Evolutionary conservation across 64 coral and sea anemone species (phyloP), one percentile per base, ranked within the genome.

Genomic region (Montipora sp.): DNA sequence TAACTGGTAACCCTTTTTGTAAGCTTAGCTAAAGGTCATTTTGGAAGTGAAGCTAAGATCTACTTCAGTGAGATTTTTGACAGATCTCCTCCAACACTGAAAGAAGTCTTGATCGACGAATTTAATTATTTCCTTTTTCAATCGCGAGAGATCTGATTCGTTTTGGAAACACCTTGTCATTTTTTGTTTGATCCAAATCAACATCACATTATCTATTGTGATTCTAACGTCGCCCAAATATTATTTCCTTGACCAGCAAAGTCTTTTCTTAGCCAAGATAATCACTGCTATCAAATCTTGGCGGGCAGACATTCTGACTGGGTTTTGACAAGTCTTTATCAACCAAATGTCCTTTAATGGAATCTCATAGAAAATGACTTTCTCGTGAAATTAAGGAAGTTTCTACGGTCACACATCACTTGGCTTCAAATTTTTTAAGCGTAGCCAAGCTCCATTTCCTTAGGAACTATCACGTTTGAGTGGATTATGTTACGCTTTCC

Each of bases 341-440:
- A 69, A 71, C 9, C 4, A 16, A 67, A 47, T 47, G 45, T 51
- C 82, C 82, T 14, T 68, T 71, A 85, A 85, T 85, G 65, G 82
- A 23, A 72, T 68, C 16, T 23, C 68, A 16, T 10, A 20, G 19
- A 70, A n/a, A 70, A 11, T 15, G 15, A 6, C 44, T 16, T 47
- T 82, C 14, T 70, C 46, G 71, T 59, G 63, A 71, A 36, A 18
- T 50, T 69, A 59, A 85, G 82, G 82, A 85, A 85, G 50, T 85
- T 48, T 27, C 19, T 71, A 9, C 7, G 68, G 9, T 59, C n/a
- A 22, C 44, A 85, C 60, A 68, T 84, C 61, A 84, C 60, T 46
- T 46, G 48, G 44, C 43, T 48, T 49, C 6, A 11, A 6, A 5
- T 85, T 67, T 71, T 63, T 63, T 16, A 63, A 50, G 3, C 7